phyloP scores from a whole-genome alignment of 2,113 vertebrate genomes.

The Alosa alosa region DNA sequence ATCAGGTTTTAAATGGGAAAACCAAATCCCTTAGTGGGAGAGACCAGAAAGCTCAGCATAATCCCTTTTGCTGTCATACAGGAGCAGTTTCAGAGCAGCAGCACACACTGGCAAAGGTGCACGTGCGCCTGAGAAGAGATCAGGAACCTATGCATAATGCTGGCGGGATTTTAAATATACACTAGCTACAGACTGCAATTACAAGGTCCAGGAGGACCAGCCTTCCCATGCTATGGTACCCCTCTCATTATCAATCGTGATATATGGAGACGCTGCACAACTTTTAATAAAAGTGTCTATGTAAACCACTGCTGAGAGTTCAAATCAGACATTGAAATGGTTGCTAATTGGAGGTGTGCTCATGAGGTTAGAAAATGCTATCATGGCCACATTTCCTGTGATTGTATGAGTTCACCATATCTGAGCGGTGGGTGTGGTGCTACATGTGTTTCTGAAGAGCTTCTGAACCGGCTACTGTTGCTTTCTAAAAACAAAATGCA shows the following conservation, averaged over 20 bases:
- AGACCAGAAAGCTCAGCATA: neutral
- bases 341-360: neutral
- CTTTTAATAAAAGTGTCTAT: neutral
- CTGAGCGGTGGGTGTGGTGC: neutral
- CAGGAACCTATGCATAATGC: neutral
- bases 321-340: neutral
- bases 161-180: conserved; percentile 4
- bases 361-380: neutral
- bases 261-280: neutral
- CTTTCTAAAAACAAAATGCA: neutral
- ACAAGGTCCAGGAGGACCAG: neutral
- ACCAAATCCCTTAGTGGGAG: conserved; percentile 21
- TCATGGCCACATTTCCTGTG: neutral
- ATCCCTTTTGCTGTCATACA: neutral
- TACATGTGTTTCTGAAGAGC: neutral
- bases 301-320: neutral
- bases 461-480: neutral
- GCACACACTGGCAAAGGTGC: neutral
- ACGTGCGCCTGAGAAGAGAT: neutral
- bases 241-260: neutral
- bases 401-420: neutral
- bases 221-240: neutral
- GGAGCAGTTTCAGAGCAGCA: neutral
- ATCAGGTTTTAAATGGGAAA: conserved; percentile 34
- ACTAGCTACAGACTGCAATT: neutral